Evolutionary conservation across 2,888 invertebrate genomes (phyloP).

Genomic region (Dolichomitus sp.): DNA sequence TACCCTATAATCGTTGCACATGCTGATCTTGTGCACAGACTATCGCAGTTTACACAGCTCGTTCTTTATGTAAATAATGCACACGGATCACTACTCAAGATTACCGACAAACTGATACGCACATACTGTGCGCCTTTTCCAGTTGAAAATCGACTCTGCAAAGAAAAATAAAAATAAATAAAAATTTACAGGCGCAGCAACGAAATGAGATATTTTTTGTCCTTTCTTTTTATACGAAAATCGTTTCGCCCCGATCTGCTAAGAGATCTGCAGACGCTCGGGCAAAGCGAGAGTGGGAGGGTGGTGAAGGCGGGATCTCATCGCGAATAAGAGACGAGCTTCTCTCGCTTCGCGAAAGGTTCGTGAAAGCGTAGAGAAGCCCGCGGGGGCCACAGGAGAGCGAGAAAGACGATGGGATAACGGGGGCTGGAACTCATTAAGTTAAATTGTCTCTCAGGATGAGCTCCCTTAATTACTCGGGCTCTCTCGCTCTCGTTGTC

Average conservation of each 20-base stretch:
- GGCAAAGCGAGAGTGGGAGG: constrained; percentile 18
- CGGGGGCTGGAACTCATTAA: constrained; percentile 80
- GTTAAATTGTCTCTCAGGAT: constrained; percentile 85
- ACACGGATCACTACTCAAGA: constrained; percentile 3
- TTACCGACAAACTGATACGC: constrained; percentile 7
- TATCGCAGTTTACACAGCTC: constrained; percentile 12
- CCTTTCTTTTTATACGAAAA: constrained; percentile 29
- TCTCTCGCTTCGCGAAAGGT: constrained; percentile 62
- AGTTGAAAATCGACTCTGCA: background rate
- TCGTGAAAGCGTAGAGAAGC: constrained; percentile 69
- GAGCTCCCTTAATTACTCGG: constrained; percentile 85
- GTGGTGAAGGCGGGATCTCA: constrained; percentile 37
- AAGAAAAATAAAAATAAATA: background rate
- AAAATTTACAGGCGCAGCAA: background rate
- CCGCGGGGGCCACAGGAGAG: constrained; percentile 60
- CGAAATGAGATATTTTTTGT: constrained; percentile 21
- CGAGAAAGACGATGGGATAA: constrained; percentile 40
- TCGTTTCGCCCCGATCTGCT: constrained; percentile 28
- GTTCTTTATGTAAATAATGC: constrained; percentile 35
- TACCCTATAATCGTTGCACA: background rate
- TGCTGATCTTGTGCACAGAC: constrained; percentile 3
- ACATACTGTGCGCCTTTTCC: background rate
- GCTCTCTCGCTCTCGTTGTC: constrained; percentile 68
- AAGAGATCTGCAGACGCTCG: constrained; percentile 23
- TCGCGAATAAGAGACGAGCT: constrained; percentile 34